Percentiles rank a stretch among this genome's conserved stretches.
Evolutionary conservation across 2,113 vertebrate species (phyloP).

Genomic region (Clarias magur): DNA sequence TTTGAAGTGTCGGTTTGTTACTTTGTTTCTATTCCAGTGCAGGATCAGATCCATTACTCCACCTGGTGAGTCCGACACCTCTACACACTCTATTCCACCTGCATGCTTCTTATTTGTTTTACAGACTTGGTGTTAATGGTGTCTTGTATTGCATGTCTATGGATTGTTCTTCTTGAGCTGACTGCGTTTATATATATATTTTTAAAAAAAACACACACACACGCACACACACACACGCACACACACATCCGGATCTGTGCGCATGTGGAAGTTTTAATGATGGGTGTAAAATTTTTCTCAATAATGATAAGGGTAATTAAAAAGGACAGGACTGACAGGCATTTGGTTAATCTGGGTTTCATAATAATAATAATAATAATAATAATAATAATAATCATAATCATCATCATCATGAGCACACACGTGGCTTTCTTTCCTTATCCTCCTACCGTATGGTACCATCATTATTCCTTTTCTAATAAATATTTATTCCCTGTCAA

Average conservation of each 20-base stretch:
- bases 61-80: background rate
- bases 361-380: background rate
- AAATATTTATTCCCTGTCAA: background rate
- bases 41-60: background rate
- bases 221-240: background rate
- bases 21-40: background rate
- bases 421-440: slow-evolving; percentile 20
- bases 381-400: background rate
- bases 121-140: background rate
- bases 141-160: background rate
- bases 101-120: background rate
- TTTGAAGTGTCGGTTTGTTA: background rate
- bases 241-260: background rate
- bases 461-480: background rate
- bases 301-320: background rate
- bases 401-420: background rate
- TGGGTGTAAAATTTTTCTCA: background rate
- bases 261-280: background rate
- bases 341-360: background rate
- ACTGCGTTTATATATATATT: background rate
- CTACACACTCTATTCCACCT: background rate
- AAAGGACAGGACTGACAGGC: background rate
- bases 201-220: background rate
- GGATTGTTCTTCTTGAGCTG: background rate
- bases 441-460: slow-evolving; percentile 8